Evolutionary conservation across 2,113 vertebrate genomes (phyloP).

Genomic region (Eulemur macaco): DNA sequence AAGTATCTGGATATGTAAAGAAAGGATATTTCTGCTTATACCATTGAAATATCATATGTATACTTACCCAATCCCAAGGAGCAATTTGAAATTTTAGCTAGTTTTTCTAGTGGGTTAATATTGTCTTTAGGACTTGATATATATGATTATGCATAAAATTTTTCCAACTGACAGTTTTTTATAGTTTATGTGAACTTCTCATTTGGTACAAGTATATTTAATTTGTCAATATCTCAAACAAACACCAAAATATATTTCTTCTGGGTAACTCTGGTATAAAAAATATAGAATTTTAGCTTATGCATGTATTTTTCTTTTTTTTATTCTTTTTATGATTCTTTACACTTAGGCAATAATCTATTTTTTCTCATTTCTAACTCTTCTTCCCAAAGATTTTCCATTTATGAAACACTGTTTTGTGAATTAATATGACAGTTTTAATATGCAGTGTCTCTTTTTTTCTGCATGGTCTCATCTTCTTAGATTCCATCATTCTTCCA

Average conservation of each 20-base stretch:
- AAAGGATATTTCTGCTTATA: not conserved
- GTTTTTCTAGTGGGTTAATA: not conserved
- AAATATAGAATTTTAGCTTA: not conserved
- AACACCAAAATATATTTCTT: not conserved
- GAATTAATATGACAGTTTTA: not conserved
- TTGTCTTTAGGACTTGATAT: not conserved
- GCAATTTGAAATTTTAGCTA: not conserved
- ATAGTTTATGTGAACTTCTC: not conserved
- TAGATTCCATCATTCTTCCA: not conserved
- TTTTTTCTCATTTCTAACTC: not conserved
- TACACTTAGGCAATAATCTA: not conserved
- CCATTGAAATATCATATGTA: not conserved
- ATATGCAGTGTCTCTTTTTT: not conserved
- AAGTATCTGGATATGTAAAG: not conserved
- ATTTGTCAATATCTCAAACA: not conserved
- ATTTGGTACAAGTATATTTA: not conserved
- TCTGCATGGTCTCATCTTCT: not conserved
- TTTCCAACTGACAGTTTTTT: not conserved
- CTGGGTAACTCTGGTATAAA: not conserved
- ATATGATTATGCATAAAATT: not conserved
- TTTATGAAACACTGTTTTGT: not conserved
- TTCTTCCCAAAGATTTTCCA: constrained; percentile 8
- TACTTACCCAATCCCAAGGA: not conserved
- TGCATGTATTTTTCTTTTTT: not conserved
- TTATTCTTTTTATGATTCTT: not conserved